phyloP scores from a whole-genome alignment of 2,888 invertebrate genomes.

The Epirrita christyi region DNA sequence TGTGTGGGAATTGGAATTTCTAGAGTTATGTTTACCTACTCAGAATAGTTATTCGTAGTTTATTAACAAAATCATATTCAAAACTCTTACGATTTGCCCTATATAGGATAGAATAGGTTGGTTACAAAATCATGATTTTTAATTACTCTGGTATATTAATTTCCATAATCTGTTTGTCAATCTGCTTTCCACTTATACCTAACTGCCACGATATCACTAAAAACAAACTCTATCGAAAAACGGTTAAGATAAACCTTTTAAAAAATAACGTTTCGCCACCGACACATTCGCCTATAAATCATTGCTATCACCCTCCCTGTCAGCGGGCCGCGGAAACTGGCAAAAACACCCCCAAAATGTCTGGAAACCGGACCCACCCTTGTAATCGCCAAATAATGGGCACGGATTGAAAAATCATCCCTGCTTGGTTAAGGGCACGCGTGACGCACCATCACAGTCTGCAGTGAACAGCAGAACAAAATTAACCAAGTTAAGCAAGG shows the following conservation, averaged over 20 bases:
- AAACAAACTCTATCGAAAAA: slow-evolving; percentile 58
- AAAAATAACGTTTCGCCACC: slow-evolving; percentile 67
- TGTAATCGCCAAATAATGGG: slow-evolving; percentile 81
- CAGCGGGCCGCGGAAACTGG: slow-evolving; percentile 54
- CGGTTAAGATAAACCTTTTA: slow-evolving; percentile 69
- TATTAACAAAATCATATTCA: too few species aligned
- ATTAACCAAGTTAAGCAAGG: too few species aligned
- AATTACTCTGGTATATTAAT: too few species aligned
- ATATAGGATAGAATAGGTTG: too few species aligned
- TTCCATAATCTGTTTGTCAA: neutral
- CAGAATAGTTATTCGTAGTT: too few species aligned
- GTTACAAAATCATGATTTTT: too few species aligned
- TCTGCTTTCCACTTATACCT: neutral
- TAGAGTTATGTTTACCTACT: too few species aligned
- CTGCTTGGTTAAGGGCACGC: slow-evolving; percentile 43
- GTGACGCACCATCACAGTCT: slow-evolving; percentile 23
- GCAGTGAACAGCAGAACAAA: slow-evolving; percentile 10
- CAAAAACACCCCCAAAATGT: slow-evolving; percentile 76
- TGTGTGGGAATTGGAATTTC: too few species aligned
- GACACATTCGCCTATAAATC: slow-evolving; percentile 69
- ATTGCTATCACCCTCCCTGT: slow-evolving; percentile 63
- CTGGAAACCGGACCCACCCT: slow-evolving; percentile 69
- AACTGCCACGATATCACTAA: slow-evolving; percentile 30
- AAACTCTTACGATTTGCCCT: too few species aligned
- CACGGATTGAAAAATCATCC: slow-evolving; percentile 80